Percentiles rank a stretch among this genome's conserved stretches.
phyloP scores from a whole-genome alignment of 2,797 vertebrate genomes.

The Tiaroga cobitis region DNA sequence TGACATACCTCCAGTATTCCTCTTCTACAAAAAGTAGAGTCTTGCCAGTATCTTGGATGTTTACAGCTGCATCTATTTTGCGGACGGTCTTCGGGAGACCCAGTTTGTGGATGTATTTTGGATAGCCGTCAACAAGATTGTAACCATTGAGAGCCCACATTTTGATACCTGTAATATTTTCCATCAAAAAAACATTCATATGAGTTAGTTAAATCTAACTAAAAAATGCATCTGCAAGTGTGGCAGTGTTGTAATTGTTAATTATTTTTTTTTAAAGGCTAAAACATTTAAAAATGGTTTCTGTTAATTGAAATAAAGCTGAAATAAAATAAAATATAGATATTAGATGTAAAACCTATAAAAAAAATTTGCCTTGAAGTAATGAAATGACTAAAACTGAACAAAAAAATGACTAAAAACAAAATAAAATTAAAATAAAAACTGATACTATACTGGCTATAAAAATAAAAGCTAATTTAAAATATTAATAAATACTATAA shows the following conservation, averaged over 20 bases:
- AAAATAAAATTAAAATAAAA: no score
- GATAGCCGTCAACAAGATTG: slow-evolving; percentile 86
- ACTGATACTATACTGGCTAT: background rate
- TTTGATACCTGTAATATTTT: slow-evolving; percentile 81
- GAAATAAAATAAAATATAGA: background rate
- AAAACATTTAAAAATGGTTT: background rate
- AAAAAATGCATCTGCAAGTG: background rate
- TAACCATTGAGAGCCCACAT: slow-evolving; percentile 96
- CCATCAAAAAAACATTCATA: background rate
- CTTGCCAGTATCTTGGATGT: slow-evolving; percentile 84
- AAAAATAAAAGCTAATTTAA: background rate
- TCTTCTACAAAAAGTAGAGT: slow-evolving; percentile 90
- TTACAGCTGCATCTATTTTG: slow-evolving; percentile 87
- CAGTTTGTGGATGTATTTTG: slow-evolving; percentile 91
- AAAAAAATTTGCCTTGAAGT: background rate
- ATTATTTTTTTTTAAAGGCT: no score
- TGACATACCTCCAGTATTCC: slow-evolving; percentile 90
- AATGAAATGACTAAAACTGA: background rate
- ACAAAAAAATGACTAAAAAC: background rate
- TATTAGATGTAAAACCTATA: background rate
- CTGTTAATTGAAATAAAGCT: background rate
- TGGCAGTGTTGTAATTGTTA: background rate
- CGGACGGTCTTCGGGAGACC: slow-evolving; percentile 88
- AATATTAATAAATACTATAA: background rate
- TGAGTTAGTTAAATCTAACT: background rate